A percentile compares a stretch with the other conserved stretches of the same genome.
phyloP scores from a whole-genome alignment of 2,888 invertebrate species.

The Mimas tiliae region DNA sequence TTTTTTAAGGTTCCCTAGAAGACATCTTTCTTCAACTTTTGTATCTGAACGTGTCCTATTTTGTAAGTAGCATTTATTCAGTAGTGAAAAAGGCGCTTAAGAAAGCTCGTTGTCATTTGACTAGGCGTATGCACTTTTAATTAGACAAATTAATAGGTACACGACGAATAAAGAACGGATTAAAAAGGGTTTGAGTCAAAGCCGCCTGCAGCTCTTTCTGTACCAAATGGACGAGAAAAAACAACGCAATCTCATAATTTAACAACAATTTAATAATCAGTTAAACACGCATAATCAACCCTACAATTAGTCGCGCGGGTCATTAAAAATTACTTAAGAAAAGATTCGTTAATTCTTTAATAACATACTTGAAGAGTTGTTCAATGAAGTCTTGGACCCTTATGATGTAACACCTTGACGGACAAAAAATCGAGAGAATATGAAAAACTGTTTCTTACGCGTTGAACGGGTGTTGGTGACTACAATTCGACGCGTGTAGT shows the following conservation, averaged over 20 bases:
- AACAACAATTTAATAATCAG: constrained; percentile 69
- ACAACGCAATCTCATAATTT: constrained; percentile 10
- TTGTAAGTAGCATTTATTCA: too few species aligned
- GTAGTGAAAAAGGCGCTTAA: too few species aligned
- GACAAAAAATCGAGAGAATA: constrained; percentile 62
- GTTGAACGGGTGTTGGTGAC: neutral
- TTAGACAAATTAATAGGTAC: constrained; percentile 13
- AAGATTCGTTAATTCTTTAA: constrained; percentile 75
- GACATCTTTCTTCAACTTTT: too few species aligned
- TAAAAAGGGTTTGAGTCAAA: neutral
- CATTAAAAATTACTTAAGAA: constrained; percentile 63
- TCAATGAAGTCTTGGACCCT: constrained; percentile 54
- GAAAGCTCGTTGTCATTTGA: too few species aligned
- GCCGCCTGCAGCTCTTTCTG: constrained; percentile 9
- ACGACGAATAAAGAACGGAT: neutral
- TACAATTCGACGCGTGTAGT: neutral
- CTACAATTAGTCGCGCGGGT: constrained; percentile 45
- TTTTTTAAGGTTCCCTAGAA: too few species aligned
- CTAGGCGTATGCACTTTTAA: neutral
- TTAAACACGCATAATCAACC: constrained; percentile 47
- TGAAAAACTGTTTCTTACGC: constrained; percentile 42
- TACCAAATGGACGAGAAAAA: constrained; percentile 19
- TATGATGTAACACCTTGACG: constrained; percentile 65
- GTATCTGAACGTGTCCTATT: too few species aligned
- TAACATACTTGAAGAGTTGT: constrained; percentile 38